Conservation (phyloP, 2,113 vertebrate genomes). For the Poicephalus meyeri region DNA sequence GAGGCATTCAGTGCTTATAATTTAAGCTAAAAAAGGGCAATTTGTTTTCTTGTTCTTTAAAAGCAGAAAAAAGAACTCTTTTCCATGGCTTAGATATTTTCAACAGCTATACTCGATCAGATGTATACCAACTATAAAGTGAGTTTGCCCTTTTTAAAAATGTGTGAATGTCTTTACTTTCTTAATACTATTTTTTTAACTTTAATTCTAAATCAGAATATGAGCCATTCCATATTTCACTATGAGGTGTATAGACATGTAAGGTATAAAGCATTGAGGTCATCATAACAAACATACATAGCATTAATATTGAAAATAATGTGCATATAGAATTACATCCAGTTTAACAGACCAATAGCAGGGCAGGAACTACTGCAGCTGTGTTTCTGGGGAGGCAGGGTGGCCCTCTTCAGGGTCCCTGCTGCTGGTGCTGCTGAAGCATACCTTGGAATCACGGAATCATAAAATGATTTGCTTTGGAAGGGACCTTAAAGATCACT, state of each 20-base stretch:
- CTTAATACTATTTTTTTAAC: not conserved
- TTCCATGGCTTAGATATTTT: not conserved
- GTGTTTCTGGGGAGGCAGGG: not conserved
- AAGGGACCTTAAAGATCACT: not conserved
- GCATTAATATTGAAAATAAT: not conserved
- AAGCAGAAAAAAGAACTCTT: not conserved
- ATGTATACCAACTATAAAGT: not conserved
- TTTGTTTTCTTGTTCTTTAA: not conserved
- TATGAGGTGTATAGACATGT: not conserved
- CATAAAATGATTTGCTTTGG: not conserved
- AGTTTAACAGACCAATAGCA: not conserved
- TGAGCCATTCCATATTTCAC: not conserved
- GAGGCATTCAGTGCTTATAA: not conserved
- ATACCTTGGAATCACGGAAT: not conserved
- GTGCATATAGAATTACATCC: not conserved
- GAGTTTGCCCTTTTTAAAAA: not conserved
- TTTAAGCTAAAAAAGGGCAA: not conserved
- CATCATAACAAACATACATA: not conserved
- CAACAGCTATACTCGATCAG: not conserved
- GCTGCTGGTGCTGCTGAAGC: too few species aligned
- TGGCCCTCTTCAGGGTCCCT: fast-evolving
- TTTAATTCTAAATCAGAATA: not conserved
- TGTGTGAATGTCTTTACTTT: not conserved
- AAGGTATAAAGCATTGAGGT: not conserved
- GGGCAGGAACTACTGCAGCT: not conserved